A percentile compares a stretch with the other conserved stretches of the same genome.
phyloP scores from a whole-genome alignment of 2,797 vertebrate species.

The Lacerta viridis region DNA sequence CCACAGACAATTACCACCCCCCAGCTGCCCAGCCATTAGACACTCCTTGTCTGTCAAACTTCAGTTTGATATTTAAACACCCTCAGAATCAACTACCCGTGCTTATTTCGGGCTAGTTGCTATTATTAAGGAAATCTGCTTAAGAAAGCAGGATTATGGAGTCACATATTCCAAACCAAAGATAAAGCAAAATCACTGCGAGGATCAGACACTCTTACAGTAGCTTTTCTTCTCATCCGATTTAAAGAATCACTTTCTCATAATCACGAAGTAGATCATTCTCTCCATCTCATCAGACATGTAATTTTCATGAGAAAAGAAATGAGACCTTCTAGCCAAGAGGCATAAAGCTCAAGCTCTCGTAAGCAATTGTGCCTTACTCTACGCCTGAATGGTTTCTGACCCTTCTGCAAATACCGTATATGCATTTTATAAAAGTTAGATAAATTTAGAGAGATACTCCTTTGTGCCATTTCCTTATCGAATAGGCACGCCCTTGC shows the following conservation, averaged over 20 bases:
- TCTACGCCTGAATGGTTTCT: constrained; percentile 32
- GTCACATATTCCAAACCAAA: not conserved
- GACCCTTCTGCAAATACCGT: constrained; percentile 36
- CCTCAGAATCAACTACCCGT: not conserved
- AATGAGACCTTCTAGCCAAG: constrained; percentile 33
- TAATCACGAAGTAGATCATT: constrained; percentile 34
- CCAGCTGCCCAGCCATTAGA: not conserved
- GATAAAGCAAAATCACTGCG: not conserved
- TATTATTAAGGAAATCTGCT: not conserved
- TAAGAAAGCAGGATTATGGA: constrained; percentile 9
- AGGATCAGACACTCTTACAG: constrained; percentile 6
- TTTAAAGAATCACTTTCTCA: constrained; percentile 29
- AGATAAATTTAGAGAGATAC: not conserved
- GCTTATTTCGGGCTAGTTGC: not conserved
- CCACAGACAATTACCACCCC: not conserved
- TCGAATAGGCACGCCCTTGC: not conserved
- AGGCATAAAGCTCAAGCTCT: constrained; percentile 34
- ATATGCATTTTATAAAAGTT: constrained; percentile 22
- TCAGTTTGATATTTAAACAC: not conserved
- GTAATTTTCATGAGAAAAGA: constrained; percentile 44
- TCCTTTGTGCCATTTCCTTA: too few relatives aligned
- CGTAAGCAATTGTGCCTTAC: constrained; percentile 21
- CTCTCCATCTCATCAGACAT: constrained; percentile 40
- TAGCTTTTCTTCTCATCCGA: not conserved
- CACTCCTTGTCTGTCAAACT: not conserved